phyloP scores from a whole-genome alignment of 2,888 invertebrate species.

The Leptogaster cylindrica region DNA sequence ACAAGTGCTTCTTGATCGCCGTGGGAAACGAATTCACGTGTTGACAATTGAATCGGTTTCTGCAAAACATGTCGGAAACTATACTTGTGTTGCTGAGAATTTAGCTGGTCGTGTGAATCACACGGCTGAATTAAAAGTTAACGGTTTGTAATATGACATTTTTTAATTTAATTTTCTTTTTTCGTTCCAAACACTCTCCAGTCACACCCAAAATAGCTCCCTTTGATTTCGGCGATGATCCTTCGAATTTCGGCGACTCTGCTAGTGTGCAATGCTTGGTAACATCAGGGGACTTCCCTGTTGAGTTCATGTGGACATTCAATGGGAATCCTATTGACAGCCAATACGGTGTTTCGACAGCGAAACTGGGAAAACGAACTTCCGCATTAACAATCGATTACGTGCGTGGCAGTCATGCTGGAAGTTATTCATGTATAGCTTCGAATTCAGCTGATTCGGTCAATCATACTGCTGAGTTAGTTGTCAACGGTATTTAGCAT shows the following conservation, averaged over 20 bases:
- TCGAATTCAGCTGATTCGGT: conserved; percentile 69
- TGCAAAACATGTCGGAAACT: conserved; percentile 76
- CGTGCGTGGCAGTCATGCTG: conserved; percentile 72
- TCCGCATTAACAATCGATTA: conserved; percentile 74
- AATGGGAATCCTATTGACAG: conserved; percentile 60
- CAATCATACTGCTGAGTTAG: conserved; percentile 67
- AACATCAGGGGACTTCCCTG: conserved; percentile 70
- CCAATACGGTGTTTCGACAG: conserved; percentile 63
- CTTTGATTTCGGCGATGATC: conserved; percentile 73
- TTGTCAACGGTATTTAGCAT: conserved; percentile 65
- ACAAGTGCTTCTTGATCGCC: conserved; percentile 57
- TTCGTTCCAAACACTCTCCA: too few species aligned
- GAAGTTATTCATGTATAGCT: conserved; percentile 75
- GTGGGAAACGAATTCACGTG: conserved; percentile 64
- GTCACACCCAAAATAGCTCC: conserved; percentile 77
- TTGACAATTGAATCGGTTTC: conserved; percentile 73
- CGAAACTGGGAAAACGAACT: conserved; percentile 67
- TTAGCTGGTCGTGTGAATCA: conserved; percentile 73
- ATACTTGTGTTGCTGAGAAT: conserved; percentile 78
- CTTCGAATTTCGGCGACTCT: conserved; percentile 70
- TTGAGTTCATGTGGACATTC: conserved; percentile 74
- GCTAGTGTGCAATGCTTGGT: conserved; percentile 68
- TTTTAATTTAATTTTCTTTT: conserved; percentile 44
- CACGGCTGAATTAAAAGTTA: conserved; percentile 74
- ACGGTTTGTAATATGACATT: conserved; percentile 65